Evolutionary conservation across 2,888 invertebrate genomes (phyloP).

Genomic region (Margaritifera margaritifera): DNA sequence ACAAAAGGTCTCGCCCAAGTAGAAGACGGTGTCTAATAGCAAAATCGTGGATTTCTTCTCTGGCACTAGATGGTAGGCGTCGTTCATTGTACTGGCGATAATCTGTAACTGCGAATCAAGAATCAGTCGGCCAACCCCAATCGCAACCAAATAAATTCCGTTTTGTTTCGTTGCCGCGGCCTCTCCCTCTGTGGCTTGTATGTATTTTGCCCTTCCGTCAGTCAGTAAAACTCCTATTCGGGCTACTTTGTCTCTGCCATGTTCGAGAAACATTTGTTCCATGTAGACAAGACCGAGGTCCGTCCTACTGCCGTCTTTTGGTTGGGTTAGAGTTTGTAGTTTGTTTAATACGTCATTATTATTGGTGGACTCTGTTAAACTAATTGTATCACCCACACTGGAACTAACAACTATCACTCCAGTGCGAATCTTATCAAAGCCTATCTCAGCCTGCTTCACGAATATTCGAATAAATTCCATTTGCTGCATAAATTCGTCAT

Average conservation of each 20-base stretch:
- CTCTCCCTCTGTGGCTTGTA: constrained; percentile 36
- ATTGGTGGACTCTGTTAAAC: constrained; percentile 5
- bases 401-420: constrained; percentile 34
- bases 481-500: constrained; percentile 32
- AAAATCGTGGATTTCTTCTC: constrained; percentile 25
- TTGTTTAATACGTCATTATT: constrained; percentile 12
- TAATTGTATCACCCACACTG: constrained; percentile 24
- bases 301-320: constrained; percentile 35
- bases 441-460: constrained; percentile 21
- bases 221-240: constrained; percentile 36
- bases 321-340: constrained; percentile 24
- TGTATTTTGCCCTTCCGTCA: constrained; percentile 38
- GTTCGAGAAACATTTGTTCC: constrained; percentile 32
- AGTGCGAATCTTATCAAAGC: constrained; percentile 21
- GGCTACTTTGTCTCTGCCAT: constrained; percentile 28
- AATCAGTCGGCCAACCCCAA: constrained; percentile 41
- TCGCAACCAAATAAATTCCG: constrained; percentile 37
- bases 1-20: constrained; percentile 32
- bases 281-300: constrained; percentile 34
- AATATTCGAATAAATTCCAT: constrained; percentile 25
- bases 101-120: constrained; percentile 24
- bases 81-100: constrained; percentile 28
- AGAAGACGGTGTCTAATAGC: constrained; percentile 24
- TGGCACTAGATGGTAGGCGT: constrained; percentile 30
- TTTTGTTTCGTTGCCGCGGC: constrained; percentile 30